Conservation (phyloP, 2,888 invertebrate genomes). For the Physocephala rufipes region DNA sequence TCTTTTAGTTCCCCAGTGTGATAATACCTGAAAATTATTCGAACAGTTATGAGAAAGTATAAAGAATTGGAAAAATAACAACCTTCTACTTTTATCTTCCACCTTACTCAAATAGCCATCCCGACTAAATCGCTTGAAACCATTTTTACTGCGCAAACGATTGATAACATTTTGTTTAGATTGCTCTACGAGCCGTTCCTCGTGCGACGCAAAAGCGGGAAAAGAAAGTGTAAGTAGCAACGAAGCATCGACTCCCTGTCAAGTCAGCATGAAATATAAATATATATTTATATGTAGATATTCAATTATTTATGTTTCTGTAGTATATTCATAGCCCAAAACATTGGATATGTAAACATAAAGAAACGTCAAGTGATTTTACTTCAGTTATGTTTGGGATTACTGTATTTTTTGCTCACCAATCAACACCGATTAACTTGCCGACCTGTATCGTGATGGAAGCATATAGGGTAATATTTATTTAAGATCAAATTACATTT, state of each 20-base stretch:
- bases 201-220: conserved; percentile 98
- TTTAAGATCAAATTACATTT: too few species aligned
- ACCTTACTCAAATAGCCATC: conserved; percentile 92
- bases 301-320: too few species aligned
- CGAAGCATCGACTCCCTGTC: conserved; percentile 91
- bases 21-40: conserved; percentile 73
- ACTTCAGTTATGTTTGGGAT: too few species aligned
- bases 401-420: too few species aligned
- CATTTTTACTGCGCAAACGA: conserved; percentile 86
- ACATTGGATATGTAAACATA: too few species aligned
- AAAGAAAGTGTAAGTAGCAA: conserved; percentile 93
- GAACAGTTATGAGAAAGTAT: neutral
- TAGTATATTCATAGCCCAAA: too few species aligned
- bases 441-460: too few species aligned
- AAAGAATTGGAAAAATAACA: neutral
- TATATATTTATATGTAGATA: too few species aligned
- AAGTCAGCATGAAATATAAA: neutral
- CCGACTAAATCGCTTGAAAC: conserved; percentile 92
- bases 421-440: too few species aligned
- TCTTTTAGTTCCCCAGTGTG: conserved; percentile 91
- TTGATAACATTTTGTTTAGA: conserved; percentile 86
- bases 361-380: too few species aligned
- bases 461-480: too few species aligned
- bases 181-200: conserved; percentile 84
- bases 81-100: conserved; percentile 79